Percentiles rank a stretch among this genome's conserved stretches.
Conservation (phyloP, 2,888 invertebrate genomes). For the Cylloceria caligata region DNA sequence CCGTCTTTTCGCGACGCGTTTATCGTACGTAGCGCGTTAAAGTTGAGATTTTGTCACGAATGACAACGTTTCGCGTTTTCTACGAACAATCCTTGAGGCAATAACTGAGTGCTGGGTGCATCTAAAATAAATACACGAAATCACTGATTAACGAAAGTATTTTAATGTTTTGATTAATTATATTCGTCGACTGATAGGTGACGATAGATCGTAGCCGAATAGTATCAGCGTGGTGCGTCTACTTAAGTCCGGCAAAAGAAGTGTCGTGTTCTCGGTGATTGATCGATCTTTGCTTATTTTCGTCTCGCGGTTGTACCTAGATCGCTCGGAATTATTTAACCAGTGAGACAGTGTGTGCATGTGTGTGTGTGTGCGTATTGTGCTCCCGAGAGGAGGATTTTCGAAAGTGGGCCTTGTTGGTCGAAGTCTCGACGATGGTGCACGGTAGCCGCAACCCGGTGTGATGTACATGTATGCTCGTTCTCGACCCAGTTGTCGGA, state of each 20-base stretch:
- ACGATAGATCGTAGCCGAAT: too few species aligned
- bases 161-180: too few species aligned
- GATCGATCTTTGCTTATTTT: constrained; percentile 11
- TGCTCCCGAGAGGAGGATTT: constrained; percentile 31
- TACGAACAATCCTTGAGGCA: too few species aligned
- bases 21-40: neutral
- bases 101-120: too few species aligned
- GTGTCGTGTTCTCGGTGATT: constrained; percentile 26
- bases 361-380: constrained; percentile 5
- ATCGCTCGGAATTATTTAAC: constrained; percentile 18
- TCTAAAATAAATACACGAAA: too few species aligned
- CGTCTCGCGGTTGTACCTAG: neutral
- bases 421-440: constrained; percentile 18
- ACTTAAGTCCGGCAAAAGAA: neutral
- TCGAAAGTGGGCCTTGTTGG: constrained; percentile 48
- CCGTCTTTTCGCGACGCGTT: constrained; percentile 71
- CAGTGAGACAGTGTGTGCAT: neutral
- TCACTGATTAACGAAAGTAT: too few species aligned
- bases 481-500: constrained; percentile 24
- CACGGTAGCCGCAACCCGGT: constrained; percentile 56
- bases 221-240: too few species aligned
- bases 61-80: neutral
- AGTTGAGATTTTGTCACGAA: too few species aligned
- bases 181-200: too few species aligned
- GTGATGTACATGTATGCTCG: constrained; percentile 31